phyloP scores from a whole-genome alignment of 2,797 vertebrate genomes.

The Lerista edwardsae region DNA sequence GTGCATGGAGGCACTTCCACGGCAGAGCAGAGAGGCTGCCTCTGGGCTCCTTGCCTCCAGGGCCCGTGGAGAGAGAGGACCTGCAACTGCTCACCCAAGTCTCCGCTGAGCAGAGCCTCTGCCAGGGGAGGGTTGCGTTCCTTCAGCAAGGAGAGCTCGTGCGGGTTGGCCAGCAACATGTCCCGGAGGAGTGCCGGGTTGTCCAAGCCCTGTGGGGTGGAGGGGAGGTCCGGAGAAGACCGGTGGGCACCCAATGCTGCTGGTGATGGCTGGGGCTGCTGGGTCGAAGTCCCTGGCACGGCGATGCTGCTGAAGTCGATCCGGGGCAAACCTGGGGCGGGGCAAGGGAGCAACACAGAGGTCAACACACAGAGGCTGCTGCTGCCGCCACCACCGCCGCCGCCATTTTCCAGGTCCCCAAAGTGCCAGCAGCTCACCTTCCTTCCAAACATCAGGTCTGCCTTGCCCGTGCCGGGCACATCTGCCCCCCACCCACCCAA shows the following conservation, averaged over 20 bases:
- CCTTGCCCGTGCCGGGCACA: too few species aligned
- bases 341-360: background rate
- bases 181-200: constrained; percentile 93
- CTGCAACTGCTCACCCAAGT: constrained; percentile 86
- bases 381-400: background rate
- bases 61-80: background rate
- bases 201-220: constrained; percentile 91
- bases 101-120: constrained; percentile 94
- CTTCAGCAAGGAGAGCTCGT: constrained; percentile 95
- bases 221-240: constrained; percentile 71
- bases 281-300: constrained; percentile 88
- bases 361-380: background rate
- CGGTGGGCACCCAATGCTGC: constrained; percentile 45
- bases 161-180: constrained; percentile 95
- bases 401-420: too few species aligned
- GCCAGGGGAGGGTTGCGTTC: constrained; percentile 95
- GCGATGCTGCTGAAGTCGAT: constrained; percentile 98
- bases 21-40: too few species aligned
- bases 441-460: too few species aligned
- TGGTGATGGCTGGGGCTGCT: constrained; percentile 51
- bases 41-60: too few species aligned
- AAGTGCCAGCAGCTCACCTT: too few species aligned
- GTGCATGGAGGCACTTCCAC: too few species aligned
- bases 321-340: constrained; percentile 84
- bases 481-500: too few species aligned